Base-by-base conservation (phyloP, 2,888 invertebrate genomes). In the Gymnocheta viridis region DNA sequence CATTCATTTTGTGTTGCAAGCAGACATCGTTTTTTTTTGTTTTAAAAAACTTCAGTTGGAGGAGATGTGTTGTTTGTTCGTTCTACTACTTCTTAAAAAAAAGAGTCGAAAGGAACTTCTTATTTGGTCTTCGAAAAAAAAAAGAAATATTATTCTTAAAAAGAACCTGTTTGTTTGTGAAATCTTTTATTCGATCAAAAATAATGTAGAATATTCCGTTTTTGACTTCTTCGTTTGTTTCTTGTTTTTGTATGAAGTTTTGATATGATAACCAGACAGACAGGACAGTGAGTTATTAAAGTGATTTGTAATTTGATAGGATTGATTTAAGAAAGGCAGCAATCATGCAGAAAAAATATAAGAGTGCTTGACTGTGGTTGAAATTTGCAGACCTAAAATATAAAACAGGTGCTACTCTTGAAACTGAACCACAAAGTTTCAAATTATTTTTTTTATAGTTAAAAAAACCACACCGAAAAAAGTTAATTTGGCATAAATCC, bases 291-390 rank as follows among this genome's bases (percentile, higher is more conserved):
- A 64, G 56, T 22, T n/a, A n/a, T n/a, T n/a, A 24, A 38, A 51
- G 17, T 62, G 38, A 78, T 62, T 51, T 62, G 83, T 67, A 83
- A 83, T 77, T 72, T 76, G 83, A 83, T 83, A 80, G 22, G n/a
- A 58, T 51, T 66, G 67, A 60, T 62, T 76, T 79, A 41, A 54
- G 41, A 76, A 80, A 83, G 70, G 56, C 70, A 66, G 51, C 74
- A 83, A 51, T 78, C 66, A 80, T 27, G 60, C 67, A 80, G 66
- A 67, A 76, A 79, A 79, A 69, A 64, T 14, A 35, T 19, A 54
- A 19, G 9, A 38, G 29, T 17, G 41, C 3, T 27, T 41, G n/a
- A 44, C 60, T 73, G 73, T 38, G 60, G 60, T 73, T 58, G 10
- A 27, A 49, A 56, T 49, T 22, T 24, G 24, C 32, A 19, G 6